These are phyloP conservation scores for Macropus fuliginosus DNA, from an alignment of 2,797 vertebrate species.

Conservation along the genomic window DNA sequence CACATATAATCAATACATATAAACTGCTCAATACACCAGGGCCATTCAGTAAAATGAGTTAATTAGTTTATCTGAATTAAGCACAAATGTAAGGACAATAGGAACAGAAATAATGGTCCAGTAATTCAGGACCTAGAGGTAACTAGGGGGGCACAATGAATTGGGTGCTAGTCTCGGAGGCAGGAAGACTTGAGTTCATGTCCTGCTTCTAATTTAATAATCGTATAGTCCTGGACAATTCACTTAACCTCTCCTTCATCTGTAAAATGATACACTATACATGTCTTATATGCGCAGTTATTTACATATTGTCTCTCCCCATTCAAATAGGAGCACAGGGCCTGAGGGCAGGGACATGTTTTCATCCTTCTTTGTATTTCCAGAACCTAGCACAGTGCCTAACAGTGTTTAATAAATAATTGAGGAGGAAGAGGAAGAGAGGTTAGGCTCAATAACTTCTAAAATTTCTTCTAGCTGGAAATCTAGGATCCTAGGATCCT, in stretches of 20 bases:
- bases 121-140: background rate
- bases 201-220: background rate
- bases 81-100: background rate
- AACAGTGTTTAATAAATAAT: background rate
- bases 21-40: background rate
- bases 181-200: background rate
- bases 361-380: background rate
- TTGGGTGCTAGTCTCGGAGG: background rate
- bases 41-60: background rate
- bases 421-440: background rate
- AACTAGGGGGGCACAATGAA: background rate
- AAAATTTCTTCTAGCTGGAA: background rate
- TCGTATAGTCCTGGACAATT: background rate
- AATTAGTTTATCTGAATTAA: background rate
- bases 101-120: background rate
- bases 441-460: background rate
- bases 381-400: background rate
- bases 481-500: background rate
- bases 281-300: background rate
- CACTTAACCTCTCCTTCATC: background rate
- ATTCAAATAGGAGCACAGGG: background rate
- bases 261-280: background rate
- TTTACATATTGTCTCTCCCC: background rate
- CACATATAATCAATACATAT: background rate
- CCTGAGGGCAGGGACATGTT: background rate